Percentiles rank a stretch among this genome's conserved stretches.
Conservation (phyloP, 2,888 invertebrate genomes). For the Eudemis profundana region DNA sequence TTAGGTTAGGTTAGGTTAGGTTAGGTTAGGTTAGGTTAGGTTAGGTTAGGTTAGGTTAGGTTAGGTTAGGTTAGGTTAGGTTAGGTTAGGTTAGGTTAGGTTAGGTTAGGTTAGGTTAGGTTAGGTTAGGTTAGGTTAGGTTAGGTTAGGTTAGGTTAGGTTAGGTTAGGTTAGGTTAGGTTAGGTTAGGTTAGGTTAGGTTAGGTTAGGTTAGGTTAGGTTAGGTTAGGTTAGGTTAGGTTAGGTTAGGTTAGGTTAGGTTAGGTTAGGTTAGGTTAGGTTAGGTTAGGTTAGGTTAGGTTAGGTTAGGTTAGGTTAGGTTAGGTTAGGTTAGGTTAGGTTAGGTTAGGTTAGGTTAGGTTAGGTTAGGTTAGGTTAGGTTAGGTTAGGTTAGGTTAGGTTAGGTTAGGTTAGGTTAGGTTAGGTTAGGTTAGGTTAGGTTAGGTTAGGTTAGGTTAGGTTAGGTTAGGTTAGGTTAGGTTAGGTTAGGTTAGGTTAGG, state of each 20-base stretch:
- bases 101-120: slow-evolving; percentile 44
- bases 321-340: slow-evolving; percentile 40
- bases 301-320: slow-evolving; percentile 48
- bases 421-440: slow-evolving; percentile 4
- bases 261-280: slow-evolving; percentile 48
- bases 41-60: slow-evolving; percentile 47
- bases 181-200: slow-evolving; percentile 37
- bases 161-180: slow-evolving; percentile 44
- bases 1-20: slow-evolving; percentile 44
- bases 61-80: slow-evolving; percentile 48
- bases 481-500: slow-evolving; percentile 4
- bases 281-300: slow-evolving; percentile 49
- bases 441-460: slow-evolving; percentile 4
- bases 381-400: slow-evolving; percentile 4
- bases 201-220: slow-evolving; percentile 40
- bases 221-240: slow-evolving; percentile 42
- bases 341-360: slow-evolving; percentile 43
- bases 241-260: slow-evolving; percentile 48
- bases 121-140: slow-evolving; percentile 43
- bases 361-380: slow-evolving; percentile 29
- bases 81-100: slow-evolving; percentile 45
- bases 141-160: slow-evolving; percentile 45
- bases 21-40: slow-evolving; percentile 46
- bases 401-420: slow-evolving; percentile 4
- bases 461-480: slow-evolving; percentile 4